Evolutionary conservation across 1,140 invertebrate species (phyloP), one percentile per base, ranked within the genome.

Genomic region (Anagrus nilaparvatae): DNA sequence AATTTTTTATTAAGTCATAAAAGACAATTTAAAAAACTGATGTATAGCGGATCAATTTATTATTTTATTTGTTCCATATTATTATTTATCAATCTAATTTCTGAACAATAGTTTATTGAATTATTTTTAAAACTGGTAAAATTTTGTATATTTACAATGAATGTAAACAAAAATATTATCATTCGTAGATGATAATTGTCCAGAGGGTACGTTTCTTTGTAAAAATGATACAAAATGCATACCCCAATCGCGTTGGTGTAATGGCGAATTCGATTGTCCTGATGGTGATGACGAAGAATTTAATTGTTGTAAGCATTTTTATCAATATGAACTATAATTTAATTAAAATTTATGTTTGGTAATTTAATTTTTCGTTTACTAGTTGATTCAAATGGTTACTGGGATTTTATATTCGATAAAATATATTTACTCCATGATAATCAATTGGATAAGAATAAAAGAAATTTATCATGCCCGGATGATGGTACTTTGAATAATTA

Each of bases 171-270:
- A 38, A 24, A 16, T 27, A 16, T 27, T 31, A 14, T 36, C 41
- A 34, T 5, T 43, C 30, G 25, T 36, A 50, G 9, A 44, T 55
- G 56, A 59, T 9, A 28, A 45, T 3, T 85, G 82, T 63, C 70
- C 72, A 3, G 57, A 67, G 25, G 78, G 78, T 43, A 74, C 78
- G 29, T 84, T 84, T 58, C 68, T 72, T 28, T 88, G 85, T 60
- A 60, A 68, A 13, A 72, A 73, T 32, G 81, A 76, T 43, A 65
- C 67, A 14, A 72, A 74, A 30, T 88, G 85, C 57, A 71, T 85
- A 7, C 70, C 76, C 5, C 71, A 76, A 46, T 71, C 72, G 43
- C 67, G 71, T 44, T 69, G 81, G 37, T 87, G 83, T 60, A 74
- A 86, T 54, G 67, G 71, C 4, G 51, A 61, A 8, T 36, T 46